phyloP scores from a whole-genome alignment of 1,140 invertebrate species.

The Heliconius himera region DNA sequence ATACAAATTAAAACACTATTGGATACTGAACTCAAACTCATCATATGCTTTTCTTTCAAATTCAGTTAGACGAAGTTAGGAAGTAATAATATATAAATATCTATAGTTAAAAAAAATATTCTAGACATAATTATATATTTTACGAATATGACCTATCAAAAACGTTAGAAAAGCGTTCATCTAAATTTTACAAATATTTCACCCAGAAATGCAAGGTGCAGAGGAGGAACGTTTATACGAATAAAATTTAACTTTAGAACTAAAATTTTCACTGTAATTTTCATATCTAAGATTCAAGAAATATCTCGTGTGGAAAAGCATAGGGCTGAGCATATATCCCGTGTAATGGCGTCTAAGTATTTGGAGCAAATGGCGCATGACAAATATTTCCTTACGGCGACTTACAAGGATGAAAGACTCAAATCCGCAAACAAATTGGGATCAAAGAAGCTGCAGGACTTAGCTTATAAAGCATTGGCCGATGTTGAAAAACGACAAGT shows the following conservation, averaged over 20 bases:
- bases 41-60: neutral
- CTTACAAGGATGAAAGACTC: conserved; percentile 71
- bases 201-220: neutral
- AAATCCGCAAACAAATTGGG: conserved; percentile 69
- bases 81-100: neutral
- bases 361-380: conserved; percentile 75
- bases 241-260: neutral
- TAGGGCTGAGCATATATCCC: conserved; percentile 64
- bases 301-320: conserved; percentile 67
- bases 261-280: conserved; percentile 7
- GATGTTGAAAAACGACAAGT: conserved; percentile 73
- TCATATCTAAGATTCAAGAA: conserved; percentile 59
- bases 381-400: conserved; percentile 69
- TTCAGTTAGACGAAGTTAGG: neutral
- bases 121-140: neutral
- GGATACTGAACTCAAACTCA: no score
- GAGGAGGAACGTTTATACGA: neutral
- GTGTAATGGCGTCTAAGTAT: conserved; percentile 75
- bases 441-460: conserved; percentile 57
- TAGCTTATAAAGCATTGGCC: conserved; percentile 64
- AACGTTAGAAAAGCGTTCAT: neutral
- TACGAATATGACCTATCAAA: neutral
- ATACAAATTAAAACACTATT: neutral
- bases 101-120: no score
- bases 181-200: neutral